Base-by-base conservation (phyloP, 2,888 invertebrate species). In the Erebia palarica region DNA sequence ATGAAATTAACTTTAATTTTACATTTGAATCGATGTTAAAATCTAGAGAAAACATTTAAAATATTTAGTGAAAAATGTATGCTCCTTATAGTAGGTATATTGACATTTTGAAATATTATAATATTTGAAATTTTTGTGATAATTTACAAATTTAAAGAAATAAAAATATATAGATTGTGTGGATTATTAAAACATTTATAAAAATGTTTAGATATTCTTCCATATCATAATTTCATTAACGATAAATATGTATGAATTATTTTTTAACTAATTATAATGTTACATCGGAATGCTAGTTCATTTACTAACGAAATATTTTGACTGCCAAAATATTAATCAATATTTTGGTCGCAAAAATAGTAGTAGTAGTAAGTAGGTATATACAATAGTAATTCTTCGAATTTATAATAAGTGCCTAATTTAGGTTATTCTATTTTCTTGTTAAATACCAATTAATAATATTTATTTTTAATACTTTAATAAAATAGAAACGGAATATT, bases 381-480 rank as follows among this genome's bases (percentile, higher is more conserved):
- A 0, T 10, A 16, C 18, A 9, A 57, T 21, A 11, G 18, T 58
- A 36, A 71, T 18, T 14, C 36, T 61, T 65, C 68, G 65, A 65
- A 69, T 66, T 61, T 69, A 58, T 36, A 36, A 36, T 36, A 27
- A 0, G 3, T 27, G 7, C 27, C 27, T 64, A 51, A n/a, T 66
- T 58, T 65, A 68, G 42, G 53, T 68, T 53, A 61, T 68, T 59
- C n/a, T 71, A 69, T 69, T 53, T 47, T 63, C 57, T 63, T 72
- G 71, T 73, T 69, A 72, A 68, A 68, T 71, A 36, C 36, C n/a
- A n/a, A n/a, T 36, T 36, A 68, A 68, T 71, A 53, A 75, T 75
- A 72, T 70, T 74, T 72, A 72, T 70, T 70, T 67, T 68, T n/a
- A 63, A 64, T 73, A 73, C 27, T 7, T 36, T 55, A 51, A 42